These are phyloP conservation scores for Silurus aristotelis DNA, from an alignment of 2,797 vertebrate genomes.

Conservation along the genomic window DNA sequence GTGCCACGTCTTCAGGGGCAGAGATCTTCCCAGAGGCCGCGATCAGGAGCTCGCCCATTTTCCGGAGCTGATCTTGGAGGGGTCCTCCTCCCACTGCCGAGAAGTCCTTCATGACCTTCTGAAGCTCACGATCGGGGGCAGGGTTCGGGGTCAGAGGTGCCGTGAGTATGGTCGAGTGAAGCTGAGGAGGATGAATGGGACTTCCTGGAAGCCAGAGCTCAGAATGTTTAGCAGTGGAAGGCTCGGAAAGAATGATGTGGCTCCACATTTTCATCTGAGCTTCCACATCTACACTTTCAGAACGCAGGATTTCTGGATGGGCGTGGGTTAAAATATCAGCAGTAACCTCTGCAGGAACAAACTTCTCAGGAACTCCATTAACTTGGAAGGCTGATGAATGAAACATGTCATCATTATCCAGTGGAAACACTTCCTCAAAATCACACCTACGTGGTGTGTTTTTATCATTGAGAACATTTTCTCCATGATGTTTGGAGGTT, in stretches of 20 bases:
- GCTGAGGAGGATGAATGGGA: conserved; percentile 68
- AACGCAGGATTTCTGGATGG: conserved; percentile 44
- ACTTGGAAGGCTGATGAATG: background rate
- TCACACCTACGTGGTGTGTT: background rate
- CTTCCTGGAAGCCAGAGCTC: conserved; percentile 66
- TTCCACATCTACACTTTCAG: conserved; percentile 21
- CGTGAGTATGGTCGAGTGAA: conserved; percentile 71
- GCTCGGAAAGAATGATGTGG: conserved; percentile 28
- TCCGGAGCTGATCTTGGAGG: conserved; percentile 75
- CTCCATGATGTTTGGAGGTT: background rate
- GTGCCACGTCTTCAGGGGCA: conserved; percentile 4
- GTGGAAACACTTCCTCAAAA: background rate
- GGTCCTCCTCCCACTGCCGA: conserved; percentile 62
- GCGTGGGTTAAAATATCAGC: conserved; percentile 3
- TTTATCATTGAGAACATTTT: background rate
- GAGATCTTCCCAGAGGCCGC: conserved; percentile 68
- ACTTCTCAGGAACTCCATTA: background rate
- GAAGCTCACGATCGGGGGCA: conserved; percentile 1
- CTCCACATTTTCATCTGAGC: conserved; percentile 31
- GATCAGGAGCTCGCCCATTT: conserved; percentile 77
- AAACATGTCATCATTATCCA: background rate
- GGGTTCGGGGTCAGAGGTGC: conserved; percentile 33
- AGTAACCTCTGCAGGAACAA: background rate
- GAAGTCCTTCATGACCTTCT: conserved; percentile 43
- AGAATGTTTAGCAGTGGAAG: conserved; percentile 39